phyloP scores from a whole-genome alignment of 2,888 invertebrate genomes.

The Linnaemya vulpina region DNA sequence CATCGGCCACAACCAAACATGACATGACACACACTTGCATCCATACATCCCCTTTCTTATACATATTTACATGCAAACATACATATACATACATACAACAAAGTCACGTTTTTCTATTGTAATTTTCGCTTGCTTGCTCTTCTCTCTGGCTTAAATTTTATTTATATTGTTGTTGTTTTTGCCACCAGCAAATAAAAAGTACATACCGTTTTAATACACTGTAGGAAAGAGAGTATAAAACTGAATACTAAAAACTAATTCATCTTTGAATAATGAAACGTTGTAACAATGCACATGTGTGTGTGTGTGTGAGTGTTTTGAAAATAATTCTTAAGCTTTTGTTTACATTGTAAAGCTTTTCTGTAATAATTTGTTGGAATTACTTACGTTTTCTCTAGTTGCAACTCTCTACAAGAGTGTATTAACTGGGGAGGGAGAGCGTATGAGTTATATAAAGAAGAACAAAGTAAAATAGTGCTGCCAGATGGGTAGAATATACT shows the following conservation, averaged over 20 bases:
- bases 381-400: neutral
- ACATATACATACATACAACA: conserved; percentile 44
- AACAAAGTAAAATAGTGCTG: conserved; percentile 1
- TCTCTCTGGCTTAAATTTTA: neutral
- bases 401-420: neutral
- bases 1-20: neutral
- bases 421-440: conserved; percentile 4
- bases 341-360: conserved; percentile 38
- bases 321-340: conserved; percentile 36
- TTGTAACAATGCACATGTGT: neutral
- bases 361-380: conserved; percentile 17
- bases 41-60: conserved; percentile 25
- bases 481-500: neutral
- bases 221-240: neutral
- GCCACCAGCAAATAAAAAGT: neutral
- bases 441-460: conserved; percentile 23
- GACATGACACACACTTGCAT: neutral
- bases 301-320: neutral
- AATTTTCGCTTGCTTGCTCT: conserved; percentile 35
- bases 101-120: conserved; percentile 69
- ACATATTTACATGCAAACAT: too few species aligned
- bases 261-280: conserved; percentile 7
- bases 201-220: neutral
- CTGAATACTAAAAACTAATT: neutral
- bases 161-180: conserved; percentile 18